Evolutionary conservation across 1,140 invertebrate species (phyloP).

Genomic region (Leptoteleia sp.): DNA sequence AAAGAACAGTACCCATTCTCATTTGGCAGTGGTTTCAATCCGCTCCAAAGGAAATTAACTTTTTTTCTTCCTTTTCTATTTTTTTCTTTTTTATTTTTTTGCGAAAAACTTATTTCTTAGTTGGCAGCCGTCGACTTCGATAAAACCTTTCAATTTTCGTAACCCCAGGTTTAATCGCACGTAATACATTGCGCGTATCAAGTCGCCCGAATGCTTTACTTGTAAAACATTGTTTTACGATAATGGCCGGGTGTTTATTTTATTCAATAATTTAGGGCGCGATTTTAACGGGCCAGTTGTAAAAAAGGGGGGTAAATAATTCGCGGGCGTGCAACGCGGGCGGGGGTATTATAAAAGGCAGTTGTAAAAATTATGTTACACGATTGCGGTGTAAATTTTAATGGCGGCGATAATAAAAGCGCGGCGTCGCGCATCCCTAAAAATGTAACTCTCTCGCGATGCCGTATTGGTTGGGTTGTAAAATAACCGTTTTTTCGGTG

Average conservation of each 20-base stretch:
- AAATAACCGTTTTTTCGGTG: background rate
- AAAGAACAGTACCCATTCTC: slow-evolving; percentile 41
- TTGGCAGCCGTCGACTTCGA: slow-evolving; percentile 51
- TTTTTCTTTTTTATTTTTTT: too few relatives aligned
- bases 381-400: slow-evolving; percentile 32
- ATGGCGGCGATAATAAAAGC: slow-evolving; percentile 22
- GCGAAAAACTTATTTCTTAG: slow-evolving; percentile 49
- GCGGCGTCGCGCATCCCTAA: background rate
- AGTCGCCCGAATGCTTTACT: slow-evolving; percentile 9
- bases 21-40: slow-evolving; percentile 47
- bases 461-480: slow-evolving; percentile 16
- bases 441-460: slow-evolving; percentile 8
- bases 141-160: slow-evolving; percentile 52
- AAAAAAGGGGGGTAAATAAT: slow-evolving; percentile 24
- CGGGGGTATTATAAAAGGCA: too few relatives aligned
- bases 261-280: slow-evolving; percentile 21
- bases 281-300: slow-evolving; percentile 4
- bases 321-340: too few relatives aligned
- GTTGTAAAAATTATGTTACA: slow-evolving; percentile 12
- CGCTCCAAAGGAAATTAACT: slow-evolving; percentile 54
- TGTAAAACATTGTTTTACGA: slow-evolving; percentile 36
- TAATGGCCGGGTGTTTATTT: slow-evolving; percentile 37
- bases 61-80: too few relatives aligned
- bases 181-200: slow-evolving; percentile 39
- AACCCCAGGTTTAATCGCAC: slow-evolving; percentile 35